Conservation (phyloP, 2,888 invertebrate species). For the Diarsia brunnea region DNA sequence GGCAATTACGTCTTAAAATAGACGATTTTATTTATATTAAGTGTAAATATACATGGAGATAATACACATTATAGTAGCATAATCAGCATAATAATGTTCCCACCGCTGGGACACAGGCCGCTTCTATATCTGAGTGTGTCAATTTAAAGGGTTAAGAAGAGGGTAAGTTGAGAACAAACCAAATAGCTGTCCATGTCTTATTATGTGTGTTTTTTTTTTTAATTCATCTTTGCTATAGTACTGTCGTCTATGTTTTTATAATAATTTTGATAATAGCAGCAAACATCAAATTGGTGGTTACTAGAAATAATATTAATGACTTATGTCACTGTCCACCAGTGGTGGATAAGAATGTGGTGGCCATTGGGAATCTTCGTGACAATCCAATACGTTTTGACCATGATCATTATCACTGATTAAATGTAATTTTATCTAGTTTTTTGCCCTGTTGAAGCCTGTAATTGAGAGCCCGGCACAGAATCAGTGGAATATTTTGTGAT, state of each 20-base stretch:
- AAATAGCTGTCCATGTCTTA: background rate
- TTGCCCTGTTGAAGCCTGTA: background rate
- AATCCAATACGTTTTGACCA: background rate
- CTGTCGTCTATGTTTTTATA: background rate
- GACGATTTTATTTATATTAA: constrained; percentile 12
- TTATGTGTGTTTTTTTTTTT: background rate
- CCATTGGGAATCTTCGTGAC: background rate
- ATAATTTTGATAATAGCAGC: background rate
- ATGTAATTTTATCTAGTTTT: background rate
- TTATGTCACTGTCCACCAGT: background rate
- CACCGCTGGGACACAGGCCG: background rate
- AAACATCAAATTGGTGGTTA: background rate
- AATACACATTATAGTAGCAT: constrained; percentile 8
- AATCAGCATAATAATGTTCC: background rate
- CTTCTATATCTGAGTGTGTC: background rate
- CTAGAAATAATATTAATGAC: background rate
- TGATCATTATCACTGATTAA: background rate
- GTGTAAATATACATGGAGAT: constrained; percentile 19
- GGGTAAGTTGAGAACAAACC: background rate
- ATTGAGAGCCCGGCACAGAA: background rate
- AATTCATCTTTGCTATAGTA: background rate
- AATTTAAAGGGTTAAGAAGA: background rate
- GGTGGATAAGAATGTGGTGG: background rate
- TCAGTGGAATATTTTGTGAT: background rate
- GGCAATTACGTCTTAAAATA: constrained; percentile 4